A percentile compares a stretch with the other conserved stretches of the same genome.
Conservation (phyloP, 2,888 invertebrate genomes). For the Hartigia nigra region DNA sequence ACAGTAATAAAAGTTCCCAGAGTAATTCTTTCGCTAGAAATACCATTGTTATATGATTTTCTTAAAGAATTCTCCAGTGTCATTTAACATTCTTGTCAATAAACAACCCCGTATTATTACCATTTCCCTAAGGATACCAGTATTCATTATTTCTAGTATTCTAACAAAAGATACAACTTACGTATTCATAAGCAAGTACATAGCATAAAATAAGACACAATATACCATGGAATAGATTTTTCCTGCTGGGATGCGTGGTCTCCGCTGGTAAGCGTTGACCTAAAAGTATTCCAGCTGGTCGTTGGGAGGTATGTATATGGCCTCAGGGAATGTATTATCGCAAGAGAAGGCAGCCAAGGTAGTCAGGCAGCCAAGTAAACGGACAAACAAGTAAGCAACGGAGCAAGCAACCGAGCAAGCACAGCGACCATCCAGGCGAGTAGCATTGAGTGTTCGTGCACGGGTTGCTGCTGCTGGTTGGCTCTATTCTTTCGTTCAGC, state of each 20-base stretch:
- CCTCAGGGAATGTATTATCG: conserved; percentile 9
- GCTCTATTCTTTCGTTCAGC: conserved; percentile 4
- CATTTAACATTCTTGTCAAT: neutral
- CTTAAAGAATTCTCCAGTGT: neutral
- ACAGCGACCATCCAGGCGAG: neutral
- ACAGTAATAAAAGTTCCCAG: neutral
- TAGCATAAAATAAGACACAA: neutral
- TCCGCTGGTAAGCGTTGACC: conserved; percentile 31
- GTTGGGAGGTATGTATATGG: conserved; percentile 9
- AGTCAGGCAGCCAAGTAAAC: conserved; percentile 17
- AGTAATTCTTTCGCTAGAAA: neutral
- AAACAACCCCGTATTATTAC: neutral
- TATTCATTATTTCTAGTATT: neutral
- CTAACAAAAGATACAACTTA: neutral
- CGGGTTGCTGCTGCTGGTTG: neutral
- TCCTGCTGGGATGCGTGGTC: conserved; percentile 27
- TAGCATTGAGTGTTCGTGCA: neutral
- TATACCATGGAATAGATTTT: conserved; percentile 25
- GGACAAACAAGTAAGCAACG: conserved; percentile 18
- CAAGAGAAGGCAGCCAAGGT: conserved; percentile 15
- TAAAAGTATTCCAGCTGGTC: conserved; percentile 33
- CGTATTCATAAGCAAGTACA: neutral
- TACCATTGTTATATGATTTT: neutral
- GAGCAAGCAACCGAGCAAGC: neutral
- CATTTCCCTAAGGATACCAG: neutral